phyloP scores from a whole-genome alignment of 2,888 invertebrate species.

The Pandemis cinnamomeana region DNA sequence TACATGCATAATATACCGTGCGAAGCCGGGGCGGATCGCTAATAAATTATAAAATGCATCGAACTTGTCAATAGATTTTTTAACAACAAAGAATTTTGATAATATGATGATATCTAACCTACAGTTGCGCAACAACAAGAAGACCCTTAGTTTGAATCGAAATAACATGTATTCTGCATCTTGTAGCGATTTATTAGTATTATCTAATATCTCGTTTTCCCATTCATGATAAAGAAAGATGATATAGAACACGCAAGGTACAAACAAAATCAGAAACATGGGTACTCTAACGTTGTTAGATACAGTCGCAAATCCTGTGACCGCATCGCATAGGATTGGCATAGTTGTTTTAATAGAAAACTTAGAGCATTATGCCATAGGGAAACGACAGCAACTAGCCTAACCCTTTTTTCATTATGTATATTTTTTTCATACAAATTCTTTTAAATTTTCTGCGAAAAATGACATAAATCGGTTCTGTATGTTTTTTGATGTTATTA shows the following conservation, averaged over 20 bases:
- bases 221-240: not conserved
- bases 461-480: too few relatives aligned
- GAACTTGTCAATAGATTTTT: not conserved
- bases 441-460: too few relatives aligned
- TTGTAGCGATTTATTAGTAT: too few relatives aligned
- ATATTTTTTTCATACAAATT: too few relatives aligned
- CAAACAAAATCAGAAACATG: not conserved
- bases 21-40: too few relatives aligned
- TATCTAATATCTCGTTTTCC: not conserved
- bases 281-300: conserved; percentile 15
- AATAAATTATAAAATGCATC: not conserved
- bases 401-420: too few relatives aligned
- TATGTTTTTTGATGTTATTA: too few relatives aligned
- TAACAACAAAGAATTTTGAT: not conserved
- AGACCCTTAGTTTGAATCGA: too few relatives aligned
- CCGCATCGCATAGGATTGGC: conserved; percentile 4
- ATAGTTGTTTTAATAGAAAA: conserved; percentile 41
- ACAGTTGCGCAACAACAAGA: too few relatives aligned
- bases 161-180: too few relatives aligned
- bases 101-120: too few relatives aligned
- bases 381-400: not conserved
- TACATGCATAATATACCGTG: too few relatives aligned
- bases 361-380: not conserved
- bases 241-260: not conserved
- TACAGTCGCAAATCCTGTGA: conserved; percentile 2